Evolutionary conservation across 2,113 vertebrate species (phyloP).

Genomic region (Anser brachyrhynchus): DNA sequence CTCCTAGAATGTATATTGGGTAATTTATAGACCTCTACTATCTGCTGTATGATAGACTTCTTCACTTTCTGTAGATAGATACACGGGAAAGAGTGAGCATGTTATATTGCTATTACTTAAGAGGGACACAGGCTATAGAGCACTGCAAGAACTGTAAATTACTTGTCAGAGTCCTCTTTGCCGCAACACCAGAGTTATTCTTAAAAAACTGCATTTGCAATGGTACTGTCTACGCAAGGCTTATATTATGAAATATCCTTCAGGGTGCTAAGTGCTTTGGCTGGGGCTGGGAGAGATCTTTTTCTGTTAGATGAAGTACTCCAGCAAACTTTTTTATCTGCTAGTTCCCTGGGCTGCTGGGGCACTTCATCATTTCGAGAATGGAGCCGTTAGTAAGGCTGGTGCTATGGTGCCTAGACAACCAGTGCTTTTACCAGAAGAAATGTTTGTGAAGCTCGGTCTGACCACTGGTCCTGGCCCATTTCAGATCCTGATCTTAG

Average conservation of each 20-base stretch:
- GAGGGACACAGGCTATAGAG: background rate
- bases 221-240: background rate
- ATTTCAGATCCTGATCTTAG: background rate
- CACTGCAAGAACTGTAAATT: slow-evolving; percentile 3
- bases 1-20: background rate
- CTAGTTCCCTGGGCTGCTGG: background rate
- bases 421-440: background rate
- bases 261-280: background rate
- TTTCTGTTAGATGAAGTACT: background rate
- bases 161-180: background rate
- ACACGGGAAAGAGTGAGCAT: background rate
- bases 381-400: background rate
- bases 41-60: background rate
- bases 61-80: background rate
- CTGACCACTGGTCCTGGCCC: background rate
- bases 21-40: background rate
- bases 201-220: background rate
- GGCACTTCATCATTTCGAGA: background rate
- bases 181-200: background rate
- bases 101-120: background rate
- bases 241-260: background rate
- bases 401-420: background rate
- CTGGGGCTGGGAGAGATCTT: background rate
- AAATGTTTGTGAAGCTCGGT: background rate
- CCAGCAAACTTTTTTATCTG: background rate